Base-by-base conservation (phyloP, 2,797 vertebrate genomes). In the Neopelma chrysocephalum region DNA sequence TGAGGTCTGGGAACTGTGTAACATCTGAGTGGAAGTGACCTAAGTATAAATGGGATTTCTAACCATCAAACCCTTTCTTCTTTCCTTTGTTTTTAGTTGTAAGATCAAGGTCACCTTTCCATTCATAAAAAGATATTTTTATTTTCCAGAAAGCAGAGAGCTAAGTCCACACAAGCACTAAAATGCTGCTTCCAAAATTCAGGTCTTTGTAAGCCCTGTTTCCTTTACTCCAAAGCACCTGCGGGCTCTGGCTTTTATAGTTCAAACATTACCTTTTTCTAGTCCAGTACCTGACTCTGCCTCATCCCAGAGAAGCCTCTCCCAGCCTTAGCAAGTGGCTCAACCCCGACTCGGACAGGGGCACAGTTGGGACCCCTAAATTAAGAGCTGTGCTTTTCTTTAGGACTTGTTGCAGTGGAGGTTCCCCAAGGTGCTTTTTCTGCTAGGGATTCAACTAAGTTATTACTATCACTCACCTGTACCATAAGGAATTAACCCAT, bases 161-260 rank as follows among this genome's bases (percentile, higher is more conserved):
- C 70, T 89, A 77, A 43, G 16, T 88, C 34, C 42, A 68, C 61
- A 81, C 9, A 57, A 60, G 34, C 32, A 65, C 21, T 75, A 32
- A 87, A 72, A 89, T n/a, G 29, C 25, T 82, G 31, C 26, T 89
- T 66, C 70, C 84, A 92, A 87, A 95, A 79, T 29, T 51, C 45
- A 57, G 17, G 15, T 69, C 51, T 87, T 65, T 14, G 0, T 76
- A 64, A 80, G 4, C 9, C 12, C 19, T 12, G 2, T 15, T 82
- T 12, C 11, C 32, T 81, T 70, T 57, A 64, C 48, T 53, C 61
- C 20, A 18, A 82, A 85, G 25, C 18, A 85, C 14, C 32, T 60
- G 26, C 51, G 66, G 26, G 29, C 26, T 68, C 23, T 22, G 43
- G 32, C 31, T 66, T 79, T 82, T n/a, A 14, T 12, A 53, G 27